Evolutionary conservation across 2,113 vertebrate genomes (phyloP), one percentile per base, ranked within the genome.

Genomic region (Pundamilia nyererei): DNA sequence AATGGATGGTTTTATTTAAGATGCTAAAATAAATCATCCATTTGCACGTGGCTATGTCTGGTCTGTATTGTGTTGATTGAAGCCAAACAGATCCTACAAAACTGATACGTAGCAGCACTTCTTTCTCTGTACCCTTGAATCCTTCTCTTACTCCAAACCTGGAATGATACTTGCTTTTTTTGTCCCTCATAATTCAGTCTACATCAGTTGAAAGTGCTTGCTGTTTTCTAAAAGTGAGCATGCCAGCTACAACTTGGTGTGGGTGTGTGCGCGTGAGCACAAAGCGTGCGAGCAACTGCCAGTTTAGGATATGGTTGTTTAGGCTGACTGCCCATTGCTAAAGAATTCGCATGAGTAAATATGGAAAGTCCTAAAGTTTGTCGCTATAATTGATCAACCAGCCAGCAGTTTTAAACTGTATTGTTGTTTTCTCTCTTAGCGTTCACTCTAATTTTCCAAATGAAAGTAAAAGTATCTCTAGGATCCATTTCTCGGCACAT

Each of bases 301-400:
- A 21, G 62, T 68, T 38, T 68, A 68, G 33, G 33, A 38, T 21
- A 68, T 40, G 62, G 62, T 68, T 77, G 42, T 49, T 77, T 77
- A 49, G 42, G 42, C 42, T 10, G 24, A 49, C 42, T 42, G 79
- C 29, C 53, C 38, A 14, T 9, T n/a, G 38, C 13, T 42, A 58
- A 38, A 58, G 17, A 58, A 58, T 56, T 81, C 1, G 5, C 35
- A 81, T 29, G 9, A 45, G 38, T n/a, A 60, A 60, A 60, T 60
- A 29, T 81, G 54, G 24, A 49, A 40, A 29, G 54, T 58, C 79
- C 58, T 81, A 42, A 42, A 26, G 33, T 54, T 24, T 55, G n/a
- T 26, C n/a, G 24, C 24, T 56, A 56, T 21, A 33, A 49, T 49
- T 21, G 42, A 49, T 15, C 29, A 82, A 24, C 13, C n/a, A 42